Conservation (phyloP, 2,888 invertebrate species). For the Ganaspis brasiliensis region DNA sequence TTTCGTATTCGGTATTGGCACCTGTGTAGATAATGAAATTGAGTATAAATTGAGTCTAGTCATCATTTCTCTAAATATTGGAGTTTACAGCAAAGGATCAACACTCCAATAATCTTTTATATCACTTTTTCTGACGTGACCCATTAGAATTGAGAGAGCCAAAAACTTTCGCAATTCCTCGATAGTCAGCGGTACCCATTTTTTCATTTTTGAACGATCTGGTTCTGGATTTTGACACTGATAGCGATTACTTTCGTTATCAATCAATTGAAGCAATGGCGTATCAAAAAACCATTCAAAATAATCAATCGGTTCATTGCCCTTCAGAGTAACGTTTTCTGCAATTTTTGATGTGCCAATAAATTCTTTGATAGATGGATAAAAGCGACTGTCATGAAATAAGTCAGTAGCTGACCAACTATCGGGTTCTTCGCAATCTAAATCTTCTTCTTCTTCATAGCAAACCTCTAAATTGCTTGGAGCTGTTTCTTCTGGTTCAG, state of each 20-base stretch:
- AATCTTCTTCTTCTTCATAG: neutral
- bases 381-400: neutral
- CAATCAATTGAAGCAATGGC: constrained; percentile 43
- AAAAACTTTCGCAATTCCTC: constrained; percentile 38
- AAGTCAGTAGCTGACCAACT: neutral
- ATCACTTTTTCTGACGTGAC: constrained; percentile 37
- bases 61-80: constrained; percentile 51
- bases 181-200: neutral
- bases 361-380: constrained; percentile 17
- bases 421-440: constrained; percentile 11
- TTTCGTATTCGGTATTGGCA: constrained; percentile 47
- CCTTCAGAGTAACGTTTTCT: neutral
- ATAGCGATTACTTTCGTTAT: constrained; percentile 26
- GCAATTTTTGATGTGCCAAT: neutral
- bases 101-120: constrained; percentile 46
- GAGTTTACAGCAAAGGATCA: constrained; percentile 40
- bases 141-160: constrained; percentile 46
- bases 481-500: neutral
- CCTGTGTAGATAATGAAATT: constrained; percentile 48
- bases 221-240: neutral
- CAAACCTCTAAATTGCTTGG: no score
- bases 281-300: constrained; percentile 20
- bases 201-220: constrained; percentile 15
- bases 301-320: neutral
- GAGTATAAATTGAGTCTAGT: constrained; percentile 49